phyloP scores from a whole-genome alignment of 1,140 invertebrate species.

The Brachionus manjavacas region DNA sequence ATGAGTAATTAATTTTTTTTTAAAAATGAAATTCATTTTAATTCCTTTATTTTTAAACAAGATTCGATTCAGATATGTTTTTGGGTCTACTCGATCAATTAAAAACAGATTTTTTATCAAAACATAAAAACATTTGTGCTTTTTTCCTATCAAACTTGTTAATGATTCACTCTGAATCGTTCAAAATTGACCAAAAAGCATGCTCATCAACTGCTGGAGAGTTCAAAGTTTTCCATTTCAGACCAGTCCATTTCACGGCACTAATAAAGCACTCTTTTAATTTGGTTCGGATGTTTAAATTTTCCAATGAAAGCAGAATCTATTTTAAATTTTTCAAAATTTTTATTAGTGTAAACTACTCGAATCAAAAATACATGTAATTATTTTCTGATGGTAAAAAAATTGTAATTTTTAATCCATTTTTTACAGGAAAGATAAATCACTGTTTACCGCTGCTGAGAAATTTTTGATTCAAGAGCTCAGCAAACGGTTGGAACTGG shows the following conservation, averaged over 20 bases:
- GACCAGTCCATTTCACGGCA: not conserved
- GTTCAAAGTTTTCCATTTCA: not conserved
- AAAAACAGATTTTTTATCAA: not conserved
- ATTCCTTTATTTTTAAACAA: not conserved
- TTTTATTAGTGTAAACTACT: not conserved
- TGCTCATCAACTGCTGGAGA: not conserved
- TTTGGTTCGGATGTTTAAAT: not conserved
- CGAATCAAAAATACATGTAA: not conserved
- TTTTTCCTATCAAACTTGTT: not conserved
- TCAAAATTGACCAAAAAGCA: not conserved
- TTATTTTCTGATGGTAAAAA: not conserved
- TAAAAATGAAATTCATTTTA: not conserved
- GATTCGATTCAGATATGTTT: conserved; percentile 4
- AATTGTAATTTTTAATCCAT: not conserved
- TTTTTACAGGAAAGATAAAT: not conserved
- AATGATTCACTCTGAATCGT: not conserved
- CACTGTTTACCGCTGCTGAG: not conserved
- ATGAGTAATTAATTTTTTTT: not conserved
- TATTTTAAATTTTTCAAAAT: conserved; percentile 11
- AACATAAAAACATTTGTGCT: not conserved
- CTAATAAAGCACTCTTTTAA: not conserved
- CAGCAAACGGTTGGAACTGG: not conserved
- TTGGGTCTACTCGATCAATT: not conserved
- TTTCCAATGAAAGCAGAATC: not conserved
- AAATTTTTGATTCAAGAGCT: not conserved